Base-by-base conservation (phyloP, 2,888 invertebrate species). In the Callyntrura guangdongensis region DNA sequence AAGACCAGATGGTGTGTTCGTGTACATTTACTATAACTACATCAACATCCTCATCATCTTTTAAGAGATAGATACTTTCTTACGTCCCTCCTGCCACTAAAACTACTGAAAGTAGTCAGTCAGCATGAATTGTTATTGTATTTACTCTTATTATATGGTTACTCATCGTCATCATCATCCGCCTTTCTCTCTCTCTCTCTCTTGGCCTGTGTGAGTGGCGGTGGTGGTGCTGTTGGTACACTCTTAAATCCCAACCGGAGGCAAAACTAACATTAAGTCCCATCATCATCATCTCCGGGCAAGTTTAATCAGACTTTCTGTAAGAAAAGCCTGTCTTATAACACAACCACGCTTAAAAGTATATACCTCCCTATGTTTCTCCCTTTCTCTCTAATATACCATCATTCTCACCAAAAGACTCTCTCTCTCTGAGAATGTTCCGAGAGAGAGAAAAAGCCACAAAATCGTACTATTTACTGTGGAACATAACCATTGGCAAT, bases 381-480 rank as follows among this genome's bases (percentile, higher is more conserved):
- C 45, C 9, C 11, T 12, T 11, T 72, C 36, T 72, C 36, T 36
- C 36, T 72, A 12, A 8, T 72, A 25, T 8, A 22, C 27, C 27
- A 25, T 25, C 72, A 72, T 17, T 12, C 12, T 64, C 25, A 72
- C 36, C 64, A 64, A 17, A 1, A 64, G 64, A 6, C 3, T 36
- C 36, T 36, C 6, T 36, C 36, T 36, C 64, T 17, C 64, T 27
- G 25, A 67, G 64, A 67, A 67, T 8, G 64, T 67, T 67, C 61
- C 0, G 17, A 22, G n/a, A 22, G 49, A 53, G 4, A 59, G 59
- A 86, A 67, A 89, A 90, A 85, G 89, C 85, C 85, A 85, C 85
- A 85, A 85, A 90, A 90, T 85, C 84, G 89, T 47, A 69, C 85
- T 85, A 90, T 90, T 90, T 90, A 85, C 89, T 79, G 53, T 17